Conservation (phyloP, 2,113 vertebrate species). For the Grammatotria lemairii region DNA sequence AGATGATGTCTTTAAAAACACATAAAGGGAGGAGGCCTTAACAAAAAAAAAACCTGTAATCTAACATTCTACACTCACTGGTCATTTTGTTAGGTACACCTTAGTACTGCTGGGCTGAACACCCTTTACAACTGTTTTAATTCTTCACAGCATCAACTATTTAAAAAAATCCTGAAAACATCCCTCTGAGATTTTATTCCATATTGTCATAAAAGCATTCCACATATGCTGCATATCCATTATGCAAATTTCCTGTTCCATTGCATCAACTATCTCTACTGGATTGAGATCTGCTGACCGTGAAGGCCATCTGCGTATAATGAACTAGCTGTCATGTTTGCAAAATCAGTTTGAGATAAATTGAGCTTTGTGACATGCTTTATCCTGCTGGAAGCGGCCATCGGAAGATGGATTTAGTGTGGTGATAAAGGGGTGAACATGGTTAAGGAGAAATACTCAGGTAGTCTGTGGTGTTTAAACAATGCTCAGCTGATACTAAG, state of each 20-base stretch:
- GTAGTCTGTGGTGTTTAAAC: background rate
- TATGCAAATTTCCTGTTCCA: background rate
- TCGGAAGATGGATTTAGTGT: background rate
- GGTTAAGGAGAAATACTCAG: background rate
- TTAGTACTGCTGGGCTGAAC: background rate
- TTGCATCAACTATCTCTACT: background rate
- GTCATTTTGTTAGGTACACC: background rate
- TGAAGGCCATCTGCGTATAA: background rate
- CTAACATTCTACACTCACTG: background rate
- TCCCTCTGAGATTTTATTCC: background rate
- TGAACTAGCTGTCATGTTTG: background rate
- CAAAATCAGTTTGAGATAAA: background rate
- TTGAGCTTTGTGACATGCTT: background rate
- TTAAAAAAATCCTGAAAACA: background rate
- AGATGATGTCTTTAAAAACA: background rate
- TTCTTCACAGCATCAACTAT: background rate
- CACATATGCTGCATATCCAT: background rate
- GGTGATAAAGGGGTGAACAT: background rate
- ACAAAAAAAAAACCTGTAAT: fast-evolving
- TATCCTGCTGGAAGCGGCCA: background rate
- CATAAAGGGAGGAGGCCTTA: background rate
- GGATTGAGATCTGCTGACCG: background rate
- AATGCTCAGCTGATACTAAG: background rate
- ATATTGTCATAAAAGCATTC: background rate
- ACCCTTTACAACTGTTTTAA: background rate